phyloP scores from a whole-genome alignment of 2,888 invertebrate genomes.

The Heterodera filipjevi region DNA sequence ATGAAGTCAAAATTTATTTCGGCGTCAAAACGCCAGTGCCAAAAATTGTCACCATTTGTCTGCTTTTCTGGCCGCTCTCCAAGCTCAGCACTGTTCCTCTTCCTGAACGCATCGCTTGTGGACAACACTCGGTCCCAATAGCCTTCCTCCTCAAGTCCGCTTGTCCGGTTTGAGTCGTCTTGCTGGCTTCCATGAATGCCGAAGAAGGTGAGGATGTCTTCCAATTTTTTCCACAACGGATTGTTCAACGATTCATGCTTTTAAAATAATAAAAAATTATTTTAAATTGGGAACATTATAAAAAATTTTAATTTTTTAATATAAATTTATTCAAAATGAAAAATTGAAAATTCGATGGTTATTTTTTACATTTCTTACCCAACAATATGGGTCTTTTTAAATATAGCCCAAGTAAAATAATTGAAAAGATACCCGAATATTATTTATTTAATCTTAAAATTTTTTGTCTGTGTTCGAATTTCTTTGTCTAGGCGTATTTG shows the following conservation, averaged over 20 bases:
- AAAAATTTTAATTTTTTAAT: conserved; percentile 14
- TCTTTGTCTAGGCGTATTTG: too few species aligned
- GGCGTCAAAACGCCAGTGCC: too few species aligned
- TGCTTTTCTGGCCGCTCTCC: neutral
- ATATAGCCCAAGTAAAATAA: too few species aligned
- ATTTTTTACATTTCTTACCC: too few species aligned
- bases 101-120: neutral
- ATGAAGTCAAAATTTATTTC: too few species aligned
- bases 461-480: too few species aligned
- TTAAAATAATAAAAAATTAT: neutral
- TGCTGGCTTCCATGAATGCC: conserved; percentile 37
- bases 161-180: conserved; percentile 1
- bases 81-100: conserved; percentile 11
- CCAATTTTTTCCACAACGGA: conserved; percentile 51
- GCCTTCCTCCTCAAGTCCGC: conserved; percentile 39
- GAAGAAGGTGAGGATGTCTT: conserved; percentile 49
- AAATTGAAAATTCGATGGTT: too few species aligned
- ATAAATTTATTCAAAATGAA: too few species aligned
- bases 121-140: conserved; percentile 38
- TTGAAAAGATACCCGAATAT: too few species aligned
- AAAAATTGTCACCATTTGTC: neutral
- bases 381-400: too few species aligned
- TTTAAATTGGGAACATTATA: too few species aligned
- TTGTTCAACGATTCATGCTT: conserved; percentile 51
- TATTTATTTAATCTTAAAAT: too few species aligned